Base-by-base conservation (phyloP, 2,888 invertebrate species). In the Cryptus armator region DNA sequence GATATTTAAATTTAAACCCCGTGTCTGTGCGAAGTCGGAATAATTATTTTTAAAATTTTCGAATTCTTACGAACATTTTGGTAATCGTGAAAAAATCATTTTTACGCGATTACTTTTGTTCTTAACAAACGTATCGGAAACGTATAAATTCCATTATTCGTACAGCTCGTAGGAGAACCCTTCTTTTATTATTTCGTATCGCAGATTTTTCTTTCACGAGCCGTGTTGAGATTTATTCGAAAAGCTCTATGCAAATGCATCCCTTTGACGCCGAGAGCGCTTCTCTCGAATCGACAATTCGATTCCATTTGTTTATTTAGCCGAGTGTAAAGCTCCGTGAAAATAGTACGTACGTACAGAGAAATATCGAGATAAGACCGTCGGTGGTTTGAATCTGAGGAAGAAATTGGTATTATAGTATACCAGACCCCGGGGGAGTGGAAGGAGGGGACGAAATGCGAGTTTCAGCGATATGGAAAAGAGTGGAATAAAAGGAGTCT, bases 241-340 rank as follows among this genome's bases (percentile, higher is more conserved):
- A 43, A 67, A 77, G 59, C 77, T 68, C 59, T 32, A 12, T 51
- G 64, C 19, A 80, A 84, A 80, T 81, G 70, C 56, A 84, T 80
- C 71, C 66, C 84, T 84, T 81, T 84, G 83, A 76, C 71, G 43
- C 70, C 7, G 66, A 71, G 56, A 48, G 56, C 19, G 64, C 59
- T 62, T 64, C 51, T 75, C 51, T 44, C 64, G 37, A 67, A 67
- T 64, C 29, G 66, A 71, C 56, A 76, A 84, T 76, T 75, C 64
- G 71, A 76, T 62, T 70, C 48, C 51, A 84, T 80, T 80, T 80
- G 71, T 84, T 81, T 84, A 76, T 76, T 76, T 70, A 80, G 76
- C 76, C 72, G 72, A 84, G 76, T 72, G 80, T 80, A 72, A 72
- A 84, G 75, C 75, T 37, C 53, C 16, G 37, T n/a, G 53, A 44